Base-by-base conservation (phyloP, 2,797 vertebrate genomes). In the Tarsius wallacei region DNA sequence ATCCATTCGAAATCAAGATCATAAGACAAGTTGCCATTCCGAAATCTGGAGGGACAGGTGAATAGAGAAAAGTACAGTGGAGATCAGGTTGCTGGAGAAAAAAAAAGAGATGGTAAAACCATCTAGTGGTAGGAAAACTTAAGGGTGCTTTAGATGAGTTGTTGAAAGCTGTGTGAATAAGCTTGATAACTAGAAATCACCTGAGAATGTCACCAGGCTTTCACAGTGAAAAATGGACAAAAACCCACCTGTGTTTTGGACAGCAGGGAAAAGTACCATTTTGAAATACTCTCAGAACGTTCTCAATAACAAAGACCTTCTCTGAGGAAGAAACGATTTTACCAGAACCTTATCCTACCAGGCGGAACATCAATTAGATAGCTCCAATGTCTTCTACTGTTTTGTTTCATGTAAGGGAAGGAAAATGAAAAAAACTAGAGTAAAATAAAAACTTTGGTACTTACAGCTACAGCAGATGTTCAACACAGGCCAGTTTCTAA, bases 281-380 rank as follows among this genome's bases (percentile, higher is more conserved):
- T n/a, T 1, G 13, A 24, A 68, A n/a, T 10, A 5, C 2, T 7
- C 9, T 13, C 1, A 3, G 59, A 74, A 10, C 2, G 17, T n/a
- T 76, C 21, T 26, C 7, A 9, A 53, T 19, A 59, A 9, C 26
- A 42, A 51, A 61, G 14, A 53, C 0, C 10, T 76, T 7, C n/a
- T n/a, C 4, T 42, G 12, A 2, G 47, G 28, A 5, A 7, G 28
- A 26, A 61, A 55, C 0, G 6, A 19, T 42, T 61, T 66, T 47
- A 82, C 7, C 24, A 59, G 17, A 17, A 53, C 24, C 19, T 47
- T 36, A 55, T 47, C 0, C 61, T 22, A 61, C 15, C 15, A 14
- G 17, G n/a, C 47, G 10, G 3, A 19, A 76, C 4, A 11, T 33
- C 26, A 28, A 1, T 16, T 61, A 81, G 26, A 17, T 2, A 53